A percentile compares a stretch with the other conserved stretches of the same genome.
phyloP scores from a whole-genome alignment of 1,140 invertebrate species.

The Acromyrmex echinatior region DNA sequence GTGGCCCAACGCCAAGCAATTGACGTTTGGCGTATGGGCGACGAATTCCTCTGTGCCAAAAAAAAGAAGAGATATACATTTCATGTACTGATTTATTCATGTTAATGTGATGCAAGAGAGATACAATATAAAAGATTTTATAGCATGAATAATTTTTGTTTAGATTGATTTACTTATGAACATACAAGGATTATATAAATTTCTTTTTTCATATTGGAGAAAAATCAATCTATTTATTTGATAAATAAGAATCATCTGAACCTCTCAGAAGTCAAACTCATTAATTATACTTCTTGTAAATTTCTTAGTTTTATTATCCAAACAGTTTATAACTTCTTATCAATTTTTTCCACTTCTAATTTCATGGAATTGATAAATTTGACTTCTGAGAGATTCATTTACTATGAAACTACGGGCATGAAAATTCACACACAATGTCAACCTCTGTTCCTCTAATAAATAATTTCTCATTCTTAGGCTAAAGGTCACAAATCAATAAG shows the following conservation, averaged over 20 bases:
- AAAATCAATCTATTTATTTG: background rate
- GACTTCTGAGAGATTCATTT: background rate
- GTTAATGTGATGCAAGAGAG: background rate
- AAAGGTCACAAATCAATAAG: constrained; percentile 13
- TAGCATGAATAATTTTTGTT: background rate
- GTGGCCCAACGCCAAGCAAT: constrained; percentile 95
- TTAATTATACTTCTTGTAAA: background rate
- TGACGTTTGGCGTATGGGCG: constrained; percentile 95
- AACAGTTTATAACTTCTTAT: background rate
- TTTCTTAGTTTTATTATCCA: background rate
- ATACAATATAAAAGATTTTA: background rate
- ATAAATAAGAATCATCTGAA: constrained; percentile 6
- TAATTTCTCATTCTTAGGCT: background rate
- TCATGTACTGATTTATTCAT: constrained; percentile 1
- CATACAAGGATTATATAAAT: background rate
- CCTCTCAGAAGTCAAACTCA: background rate
- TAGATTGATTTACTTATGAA: background rate
- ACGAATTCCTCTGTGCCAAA: constrained; percentile 94
- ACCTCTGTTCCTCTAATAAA: background rate
- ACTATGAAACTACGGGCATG: background rate
- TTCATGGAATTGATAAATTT: background rate
- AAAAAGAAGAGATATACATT: constrained; percentile 65
- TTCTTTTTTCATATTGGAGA: background rate
- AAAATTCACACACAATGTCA: background rate
- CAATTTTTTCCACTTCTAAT: background rate